Evolutionary conservation across 2,888 invertebrate genomes (phyloP).

Genomic region (Sinelater perroti): DNA sequence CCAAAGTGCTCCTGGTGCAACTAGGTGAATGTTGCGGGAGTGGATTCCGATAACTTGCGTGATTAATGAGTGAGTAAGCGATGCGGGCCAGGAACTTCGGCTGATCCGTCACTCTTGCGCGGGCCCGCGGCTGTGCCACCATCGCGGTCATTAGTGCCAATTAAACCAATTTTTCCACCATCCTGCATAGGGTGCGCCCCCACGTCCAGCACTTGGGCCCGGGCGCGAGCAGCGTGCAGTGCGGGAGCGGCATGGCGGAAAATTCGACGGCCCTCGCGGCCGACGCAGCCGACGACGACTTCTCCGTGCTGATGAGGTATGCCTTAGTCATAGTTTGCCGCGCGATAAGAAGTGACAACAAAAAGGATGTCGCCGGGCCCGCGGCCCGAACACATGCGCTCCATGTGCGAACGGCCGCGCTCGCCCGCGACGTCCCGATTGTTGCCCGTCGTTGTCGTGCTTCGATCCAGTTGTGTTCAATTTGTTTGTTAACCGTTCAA

Average conservation of each 20-base stretch:
- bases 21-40: conserved; percentile 34
- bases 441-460: conserved; percentile 12
- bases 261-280: no score
- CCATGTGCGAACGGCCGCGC: no score
- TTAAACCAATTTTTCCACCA: conserved; percentile 60
- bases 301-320: conserved; percentile 30
- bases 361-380: conserved; percentile 10
- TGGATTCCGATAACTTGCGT: conserved; percentile 39
- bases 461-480: conserved; percentile 22
- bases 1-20: no score
- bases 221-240: conserved; percentile 11
- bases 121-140: conserved; percentile 31
- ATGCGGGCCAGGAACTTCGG: conserved; percentile 40
- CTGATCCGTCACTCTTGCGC: conserved; percentile 36
- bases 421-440: conserved; percentile 10
- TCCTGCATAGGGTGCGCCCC: conserved; percentile 53
- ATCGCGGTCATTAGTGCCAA: conserved; percentile 52
- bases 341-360: conserved; percentile 12
- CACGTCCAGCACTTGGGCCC: conserved; percentile 23
- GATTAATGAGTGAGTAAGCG: conserved; percentile 41
- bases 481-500: conserved; percentile 39
- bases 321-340: conserved; percentile 17
- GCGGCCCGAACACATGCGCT: conserved; percentile 21
- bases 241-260: conserved; percentile 18
- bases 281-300: conserved; percentile 21